A percentile compares a stretch with the other conserved stretches of the same genome.
Conservation (phyloP, 2,888 invertebrate genomes). For the Polydrusus tereticollis region DNA sequence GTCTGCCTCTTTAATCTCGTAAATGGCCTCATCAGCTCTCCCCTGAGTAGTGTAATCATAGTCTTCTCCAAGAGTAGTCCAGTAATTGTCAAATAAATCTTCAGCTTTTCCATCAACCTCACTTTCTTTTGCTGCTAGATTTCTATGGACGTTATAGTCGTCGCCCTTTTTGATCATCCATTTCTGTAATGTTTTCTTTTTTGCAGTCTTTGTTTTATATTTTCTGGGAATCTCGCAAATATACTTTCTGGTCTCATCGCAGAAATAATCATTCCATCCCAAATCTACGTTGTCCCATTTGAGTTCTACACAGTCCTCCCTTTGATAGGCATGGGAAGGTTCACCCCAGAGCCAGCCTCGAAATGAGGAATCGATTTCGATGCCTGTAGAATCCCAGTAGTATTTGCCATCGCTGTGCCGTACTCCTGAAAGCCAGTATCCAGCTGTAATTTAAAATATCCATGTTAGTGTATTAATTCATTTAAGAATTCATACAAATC, state of each 20-base stretch:
- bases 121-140: not conserved
- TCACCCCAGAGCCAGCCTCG: not conserved
- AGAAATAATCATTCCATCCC: constrained; percentile 24
- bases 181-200: not conserved
- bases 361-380: not conserved
- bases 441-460: constrained; percentile 4
- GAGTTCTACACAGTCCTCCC: constrained; percentile 17
- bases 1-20: too few species aligned
- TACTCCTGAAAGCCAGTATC: constrained; percentile 16
- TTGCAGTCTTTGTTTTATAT: not conserved
- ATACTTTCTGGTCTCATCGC: constrained; percentile 6
- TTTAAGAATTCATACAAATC: too few species aligned
- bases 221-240: not conserved
- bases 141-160: not conserved
- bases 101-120: not conserved
- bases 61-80: too few species aligned
- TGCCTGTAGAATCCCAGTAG: constrained; percentile 18
- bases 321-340: not conserved
- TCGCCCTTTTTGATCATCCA: not conserved
- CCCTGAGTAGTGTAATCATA: too few species aligned
- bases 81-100: not conserved
- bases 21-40: too few species aligned
- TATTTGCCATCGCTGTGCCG: not conserved
- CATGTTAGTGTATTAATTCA: too few species aligned
- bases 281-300: not conserved